Base-by-base conservation (phyloP, 2,113 vertebrate genomes). In the Lamprologus speciosus region DNA sequence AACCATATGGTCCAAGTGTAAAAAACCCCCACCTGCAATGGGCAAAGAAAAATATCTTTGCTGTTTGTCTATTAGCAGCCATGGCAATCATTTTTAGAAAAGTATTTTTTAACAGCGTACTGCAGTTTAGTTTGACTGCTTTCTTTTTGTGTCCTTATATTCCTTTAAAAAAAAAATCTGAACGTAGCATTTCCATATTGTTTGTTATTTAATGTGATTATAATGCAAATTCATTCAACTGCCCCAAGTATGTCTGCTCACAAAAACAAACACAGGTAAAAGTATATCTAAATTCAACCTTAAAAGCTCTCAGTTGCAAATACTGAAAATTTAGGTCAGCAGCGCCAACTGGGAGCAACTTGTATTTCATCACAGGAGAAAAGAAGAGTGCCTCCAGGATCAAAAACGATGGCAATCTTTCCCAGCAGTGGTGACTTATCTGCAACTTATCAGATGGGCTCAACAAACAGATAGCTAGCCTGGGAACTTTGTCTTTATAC, bases 381-480 rank as follows among this genome's bases (percentile, higher is more conserved):
- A 86, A 86, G 35, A 85, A 83, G 85, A 88, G 13, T 40, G 90
- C 93, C 90, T 87, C 82, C 4, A 88, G 94, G 90, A 73, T 89
- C 65, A 85, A 68, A 81, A 60, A 91, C n/a, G 83, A 92, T 84
- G 86, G 78, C 78, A 89, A 93, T 90, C 87, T 84, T 83, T 89
- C 45, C 79, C 70, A 87, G 88, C 84, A 82, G 79, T 65, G 65
- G 85, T 89, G 91, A 90, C 88, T 93, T 95, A 90, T 93, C 88
- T 87, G 37, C 85, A 82, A 88, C 87, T 93, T 92, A 95, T 94
- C 94, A 93, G 92, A 95, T 92, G 80, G 91, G 86, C 91, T 91
- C 57, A 16, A 84, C 86, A 92, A 91, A 92, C 81, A 86, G 31
- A 88, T 14, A 83, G 80, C 89, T 54, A 78, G 70, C 42, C 45